Evolutionary conservation across 2,797 vertebrate genomes (phyloP).

Genomic region (Anas capensis): DNA sequence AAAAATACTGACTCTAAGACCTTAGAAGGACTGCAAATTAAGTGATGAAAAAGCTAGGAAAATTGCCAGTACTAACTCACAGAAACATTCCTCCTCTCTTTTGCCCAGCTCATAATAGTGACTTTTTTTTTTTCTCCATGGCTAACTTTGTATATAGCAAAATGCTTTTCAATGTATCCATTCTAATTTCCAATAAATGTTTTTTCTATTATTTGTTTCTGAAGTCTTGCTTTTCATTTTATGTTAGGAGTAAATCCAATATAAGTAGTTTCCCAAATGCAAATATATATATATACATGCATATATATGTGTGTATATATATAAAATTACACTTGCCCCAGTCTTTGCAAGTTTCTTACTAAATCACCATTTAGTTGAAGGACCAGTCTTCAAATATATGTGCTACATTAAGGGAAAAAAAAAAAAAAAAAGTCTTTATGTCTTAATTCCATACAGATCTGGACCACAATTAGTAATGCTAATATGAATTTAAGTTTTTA

Average conservation of each 20-base stretch:
- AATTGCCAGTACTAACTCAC: neutral
- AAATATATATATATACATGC: neutral
- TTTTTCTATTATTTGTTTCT: neutral
- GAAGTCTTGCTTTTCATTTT: neutral
- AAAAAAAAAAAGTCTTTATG: neutral
- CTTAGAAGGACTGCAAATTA: neutral
- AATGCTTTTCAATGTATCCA: neutral
- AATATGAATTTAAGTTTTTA: conserved; percentile 39
- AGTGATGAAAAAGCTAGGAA: neutral
- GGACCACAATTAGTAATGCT: neutral
- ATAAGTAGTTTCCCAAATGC: neutral
- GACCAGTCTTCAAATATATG: neutral
- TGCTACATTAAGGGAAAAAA: neutral
- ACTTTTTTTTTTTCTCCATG: neutral
- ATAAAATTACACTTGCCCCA: rapidly evolving
- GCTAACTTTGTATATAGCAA: neutral
- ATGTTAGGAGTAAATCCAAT: neutral
- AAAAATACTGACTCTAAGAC: neutral
- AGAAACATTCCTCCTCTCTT: neutral
- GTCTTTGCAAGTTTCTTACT: neutral
- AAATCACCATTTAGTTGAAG: neutral
- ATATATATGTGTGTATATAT: too few species aligned
- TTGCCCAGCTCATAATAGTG: rapidly evolving
- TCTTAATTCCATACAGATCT: neutral
- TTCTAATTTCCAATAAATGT: neutral